These are phyloP conservation scores for Nomada hirtipes DNA, from an alignment of 2,888 invertebrate species.

Conservation along the genomic window DNA sequence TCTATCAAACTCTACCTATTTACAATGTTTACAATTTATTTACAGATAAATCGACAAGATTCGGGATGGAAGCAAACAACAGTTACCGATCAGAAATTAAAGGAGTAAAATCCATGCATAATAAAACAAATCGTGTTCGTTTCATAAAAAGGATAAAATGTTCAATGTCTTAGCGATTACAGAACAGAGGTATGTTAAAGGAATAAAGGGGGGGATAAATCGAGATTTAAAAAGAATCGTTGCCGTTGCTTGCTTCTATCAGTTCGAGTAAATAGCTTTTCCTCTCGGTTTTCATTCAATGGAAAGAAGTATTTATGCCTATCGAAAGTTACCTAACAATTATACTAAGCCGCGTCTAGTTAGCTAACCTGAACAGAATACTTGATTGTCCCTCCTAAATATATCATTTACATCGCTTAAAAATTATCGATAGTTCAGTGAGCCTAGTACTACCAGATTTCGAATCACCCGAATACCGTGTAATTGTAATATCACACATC, in stretches of 20 bases:
- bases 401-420: not conserved
- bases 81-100: not conserved
- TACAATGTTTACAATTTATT: not conserved
- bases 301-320: not conserved
- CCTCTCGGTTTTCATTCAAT: no score
- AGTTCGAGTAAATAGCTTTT: no score
- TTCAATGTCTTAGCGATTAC: not conserved
- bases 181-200: not conserved
- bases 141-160: constrained; percentile 17
- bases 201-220: not conserved
- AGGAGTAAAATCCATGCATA: not conserved
- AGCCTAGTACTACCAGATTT: not conserved
- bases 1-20: no score
- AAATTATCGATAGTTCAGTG: not conserved
- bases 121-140: constrained; percentile 8
- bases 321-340: constrained; percentile 11
- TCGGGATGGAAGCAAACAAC: constrained; percentile 2
- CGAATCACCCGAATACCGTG: not conserved
- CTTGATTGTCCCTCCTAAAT: not conserved
- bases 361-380: not conserved
- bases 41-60: not conserved
- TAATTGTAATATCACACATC: not conserved
- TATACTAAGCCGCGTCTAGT: not conserved
- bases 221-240: not conserved
- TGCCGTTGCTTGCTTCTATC: constrained; percentile 10